These are phyloP conservation scores for Phyllostomus discolor DNA, from an alignment of 2,113 vertebrate genomes.

Conservation along the genomic window DNA sequence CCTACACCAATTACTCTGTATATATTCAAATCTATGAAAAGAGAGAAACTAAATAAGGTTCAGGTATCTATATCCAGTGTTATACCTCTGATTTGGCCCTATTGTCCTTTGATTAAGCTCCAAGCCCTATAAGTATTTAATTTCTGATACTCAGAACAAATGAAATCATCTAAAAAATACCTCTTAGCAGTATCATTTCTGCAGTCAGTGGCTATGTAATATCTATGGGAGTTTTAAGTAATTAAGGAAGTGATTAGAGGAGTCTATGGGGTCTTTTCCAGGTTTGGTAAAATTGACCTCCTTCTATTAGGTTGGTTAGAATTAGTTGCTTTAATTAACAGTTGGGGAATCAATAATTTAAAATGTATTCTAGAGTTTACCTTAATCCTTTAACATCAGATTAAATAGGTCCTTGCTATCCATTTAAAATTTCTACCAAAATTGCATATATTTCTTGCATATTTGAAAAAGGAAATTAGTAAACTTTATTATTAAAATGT, in stretches of 20 bases:
- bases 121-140: neutral
- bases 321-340: neutral
- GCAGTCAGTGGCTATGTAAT: neutral
- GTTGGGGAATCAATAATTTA: neutral
- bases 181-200: neutral
- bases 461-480: conserved; percentile 53
- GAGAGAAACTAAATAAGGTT: neutral
- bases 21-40: neutral
- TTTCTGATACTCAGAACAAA: neutral
- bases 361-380: neutral
- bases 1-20: neutral
- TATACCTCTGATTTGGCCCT: neutral
- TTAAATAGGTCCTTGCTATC: neutral
- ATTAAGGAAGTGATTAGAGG: neutral
- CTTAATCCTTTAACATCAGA: neutral
- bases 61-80: neutral
- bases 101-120: neutral
- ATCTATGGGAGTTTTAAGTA: neutral
- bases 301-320: neutral
- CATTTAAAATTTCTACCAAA: conserved; percentile 23
- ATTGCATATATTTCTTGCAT: conserved; percentile 17
- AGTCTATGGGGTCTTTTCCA: neutral
- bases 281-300: neutral
- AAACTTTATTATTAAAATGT: conserved; percentile 60
- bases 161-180: neutral